Base-by-base conservation (phyloP, 2,113 vertebrate species). In the Pteronura brasiliensis region DNA sequence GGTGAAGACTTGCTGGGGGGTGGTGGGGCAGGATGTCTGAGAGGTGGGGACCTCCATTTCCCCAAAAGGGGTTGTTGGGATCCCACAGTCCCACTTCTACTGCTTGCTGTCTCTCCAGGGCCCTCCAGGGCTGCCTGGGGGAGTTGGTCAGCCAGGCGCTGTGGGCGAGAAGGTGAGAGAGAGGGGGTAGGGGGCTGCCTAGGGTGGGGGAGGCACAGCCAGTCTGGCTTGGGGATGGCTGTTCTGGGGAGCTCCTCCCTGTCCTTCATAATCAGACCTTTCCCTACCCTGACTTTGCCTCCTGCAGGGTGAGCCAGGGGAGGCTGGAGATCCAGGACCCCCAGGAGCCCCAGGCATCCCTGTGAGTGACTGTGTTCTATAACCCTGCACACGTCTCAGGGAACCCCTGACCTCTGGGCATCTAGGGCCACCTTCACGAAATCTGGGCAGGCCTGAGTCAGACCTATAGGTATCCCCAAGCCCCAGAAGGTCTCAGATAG, bases 91-190 rank as follows among this genome's bases (percentile, higher is more conserved):
- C 76, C n/a, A 74, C 17, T 10, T 31, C 25, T 67, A 4, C 27
- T 57, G 72, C 18, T 95, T 20, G 57, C 93, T 89, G 42, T 79
- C 59, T 93, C 81, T 83, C 69, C 92, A 99, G 99, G 99, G 99
- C 2, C 61, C 98, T 47, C 96, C 97, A 23, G 99, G 99, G 47
- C 97, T 98, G 90, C 95, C 98, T 9, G 99, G 99, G 2, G 99
- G 99, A 44, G 95, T 99, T 13, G 99, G 99, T 21, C 99, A 99
- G 88, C 99, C 99, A 0, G 99, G 99, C 0, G 90, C 98, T 7
- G 99, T 99, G 74, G 99, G 99, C 39, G 99, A 99, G 95, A 99
- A 99, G 99, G 99, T 99, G 27, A 98, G 95, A 52, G n/a, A 1
- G 7, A 34, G 44, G n/a, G 88, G 17, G 8, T 11, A 3, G 59